These are phyloP conservation scores for Macrochelys suwanniensis DNA, from an alignment of 2,797 vertebrate genomes.

Conservation along the genomic window DNA sequence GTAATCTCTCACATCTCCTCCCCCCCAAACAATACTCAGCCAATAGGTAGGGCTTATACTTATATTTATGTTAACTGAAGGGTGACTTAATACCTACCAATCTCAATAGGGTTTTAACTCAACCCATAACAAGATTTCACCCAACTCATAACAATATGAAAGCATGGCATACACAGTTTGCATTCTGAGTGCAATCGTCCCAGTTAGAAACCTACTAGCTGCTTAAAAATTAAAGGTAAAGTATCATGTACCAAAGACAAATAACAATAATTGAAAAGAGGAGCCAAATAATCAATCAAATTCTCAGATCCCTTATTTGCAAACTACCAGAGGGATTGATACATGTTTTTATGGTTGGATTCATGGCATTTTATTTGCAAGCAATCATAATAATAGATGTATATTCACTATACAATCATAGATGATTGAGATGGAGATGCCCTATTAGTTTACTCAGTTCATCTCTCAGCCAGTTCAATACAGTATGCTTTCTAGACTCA, in stretches of 20 bases:
- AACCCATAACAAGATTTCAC: neutral
- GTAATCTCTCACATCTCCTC: too few species aligned
- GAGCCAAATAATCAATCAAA: neutral
- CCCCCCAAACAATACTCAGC: too few species aligned
- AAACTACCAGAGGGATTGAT: neutral
- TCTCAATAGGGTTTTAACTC: neutral
- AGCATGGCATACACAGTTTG: neutral
- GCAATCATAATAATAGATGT: neutral
- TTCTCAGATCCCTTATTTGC: neutral
- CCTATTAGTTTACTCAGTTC: neutral
- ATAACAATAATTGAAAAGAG: neutral
- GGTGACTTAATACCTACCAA: too few species aligned
- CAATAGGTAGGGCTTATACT: too few species aligned
- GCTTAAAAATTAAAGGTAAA: neutral
- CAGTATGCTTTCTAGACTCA: neutral
- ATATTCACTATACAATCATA: neutral
- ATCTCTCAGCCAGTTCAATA: neutral
- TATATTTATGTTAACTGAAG: too few species aligned
- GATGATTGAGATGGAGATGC: neutral
- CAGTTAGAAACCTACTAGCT: neutral
- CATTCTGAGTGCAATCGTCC: neutral
- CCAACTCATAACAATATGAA: neutral
- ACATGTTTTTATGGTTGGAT: neutral
- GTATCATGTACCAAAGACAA: neutral
- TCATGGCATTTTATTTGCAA: neutral